phyloP scores from a whole-genome alignment of 2,113 vertebrate species.

The Myocastor coypus region DNA sequence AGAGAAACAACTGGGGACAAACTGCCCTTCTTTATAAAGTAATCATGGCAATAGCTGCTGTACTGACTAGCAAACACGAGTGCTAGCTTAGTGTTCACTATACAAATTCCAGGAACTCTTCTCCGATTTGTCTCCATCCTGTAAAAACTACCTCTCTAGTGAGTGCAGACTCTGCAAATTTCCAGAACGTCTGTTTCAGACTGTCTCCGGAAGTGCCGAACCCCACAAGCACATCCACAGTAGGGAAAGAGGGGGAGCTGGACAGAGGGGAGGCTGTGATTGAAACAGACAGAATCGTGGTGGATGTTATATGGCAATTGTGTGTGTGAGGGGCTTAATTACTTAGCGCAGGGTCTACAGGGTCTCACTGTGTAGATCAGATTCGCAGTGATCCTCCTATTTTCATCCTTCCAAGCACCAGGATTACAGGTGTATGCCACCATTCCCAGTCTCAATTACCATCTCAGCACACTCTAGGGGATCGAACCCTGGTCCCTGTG shows the following conservation, averaged over 20 bases:
- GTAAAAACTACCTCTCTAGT: neutral
- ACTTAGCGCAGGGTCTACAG: too few species aligned
- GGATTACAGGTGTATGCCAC: too few species aligned
- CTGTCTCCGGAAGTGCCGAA: neutral
- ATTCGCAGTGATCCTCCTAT: too few species aligned
- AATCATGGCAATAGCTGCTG: neutral
- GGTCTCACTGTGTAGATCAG: too few species aligned
- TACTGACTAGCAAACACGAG: neutral
- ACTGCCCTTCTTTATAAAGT: neutral
- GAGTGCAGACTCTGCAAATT: neutral
- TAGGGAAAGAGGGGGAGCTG: neutral
- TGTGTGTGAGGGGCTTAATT: too few species aligned
- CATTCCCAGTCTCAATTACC: too few species aligned
- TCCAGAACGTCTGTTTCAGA: neutral
- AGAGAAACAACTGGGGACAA: neutral
- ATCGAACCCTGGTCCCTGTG: too few species aligned
- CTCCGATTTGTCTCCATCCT: neutral
- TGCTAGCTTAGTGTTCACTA: neutral
- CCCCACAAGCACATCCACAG: neutral
- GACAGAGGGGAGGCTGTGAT: neutral
- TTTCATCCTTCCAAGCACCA: too few species aligned
- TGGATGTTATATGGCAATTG: too few species aligned
- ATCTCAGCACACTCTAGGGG: too few species aligned
- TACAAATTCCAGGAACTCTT: neutral
- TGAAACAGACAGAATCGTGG: neutral